Evolutionary conservation across 64 coral and sea anemone species (phyloP).

Genomic region (Acropora yongei): DNA sequence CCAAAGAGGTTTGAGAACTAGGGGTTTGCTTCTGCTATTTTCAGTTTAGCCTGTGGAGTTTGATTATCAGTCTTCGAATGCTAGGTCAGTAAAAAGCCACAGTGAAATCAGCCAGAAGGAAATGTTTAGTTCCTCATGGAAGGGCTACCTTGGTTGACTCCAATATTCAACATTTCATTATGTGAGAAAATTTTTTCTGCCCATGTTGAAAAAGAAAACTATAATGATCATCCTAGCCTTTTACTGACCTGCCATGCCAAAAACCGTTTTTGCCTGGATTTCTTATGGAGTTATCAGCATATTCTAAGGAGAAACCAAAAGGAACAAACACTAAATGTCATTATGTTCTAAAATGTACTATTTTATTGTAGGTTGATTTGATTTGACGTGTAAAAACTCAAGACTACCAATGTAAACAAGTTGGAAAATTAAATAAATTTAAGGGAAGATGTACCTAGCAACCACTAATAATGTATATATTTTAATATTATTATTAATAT

Average conservation of each 20-base stretch:
- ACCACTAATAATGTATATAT: not conserved
- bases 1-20: not conserved
- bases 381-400: not conserved
- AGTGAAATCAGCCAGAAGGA: not conserved
- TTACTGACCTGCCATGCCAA: constrained; percentile 25
- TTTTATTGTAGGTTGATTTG: constrained; percentile 3
- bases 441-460: not conserved
- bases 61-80: not conserved
- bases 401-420: not conserved
- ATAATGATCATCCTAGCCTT: not conserved
- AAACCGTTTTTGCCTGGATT: not conserved
- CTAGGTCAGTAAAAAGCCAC: not conserved
- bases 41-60: constrained; percentile 7
- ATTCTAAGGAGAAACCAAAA: constrained; percentile 3
- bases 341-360: constrained; percentile 21
- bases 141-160: constrained; percentile 1
- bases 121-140: constrained; percentile 1
- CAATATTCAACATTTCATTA: constrained; percentile 12
- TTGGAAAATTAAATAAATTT: constrained; percentile 8
- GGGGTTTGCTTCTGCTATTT: not conserved
- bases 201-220: not conserved
- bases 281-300: constrained; percentile 23
- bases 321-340: not conserved
- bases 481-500: not conserved
- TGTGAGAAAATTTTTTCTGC: not conserved